phyloP scores from a whole-genome alignment of 2,888 invertebrate genomes.

The Lobophora halterata region DNA sequence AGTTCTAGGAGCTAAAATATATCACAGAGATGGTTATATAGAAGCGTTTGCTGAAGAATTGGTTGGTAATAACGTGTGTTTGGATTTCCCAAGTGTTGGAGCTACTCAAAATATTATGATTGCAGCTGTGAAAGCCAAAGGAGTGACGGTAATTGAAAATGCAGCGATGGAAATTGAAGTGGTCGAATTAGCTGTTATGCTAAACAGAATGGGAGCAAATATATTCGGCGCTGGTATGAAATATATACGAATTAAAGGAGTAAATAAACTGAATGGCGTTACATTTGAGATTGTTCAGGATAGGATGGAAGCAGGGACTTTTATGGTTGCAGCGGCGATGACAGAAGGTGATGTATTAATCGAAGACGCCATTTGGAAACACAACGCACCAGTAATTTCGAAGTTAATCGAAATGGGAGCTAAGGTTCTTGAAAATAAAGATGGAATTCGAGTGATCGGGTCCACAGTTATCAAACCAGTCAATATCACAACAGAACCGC shows the following conservation, averaged over 20 bases:
- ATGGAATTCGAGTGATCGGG: slow-evolving; percentile 19
- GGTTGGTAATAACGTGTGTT: slow-evolving; percentile 6
- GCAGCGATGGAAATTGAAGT: slow-evolving; percentile 28
- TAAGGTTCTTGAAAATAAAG: slow-evolving; percentile 11
- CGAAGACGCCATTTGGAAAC: slow-evolving; percentile 7
- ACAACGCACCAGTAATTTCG: slow-evolving; percentile 9
- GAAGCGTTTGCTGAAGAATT: slow-evolving; percentile 16
- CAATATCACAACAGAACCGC: slow-evolving; percentile 12
- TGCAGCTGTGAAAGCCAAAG: slow-evolving; percentile 25
- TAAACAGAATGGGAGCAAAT: slow-evolving; percentile 26
- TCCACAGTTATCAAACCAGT: slow-evolving; percentile 13
- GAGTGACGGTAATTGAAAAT: slow-evolving; percentile 19
- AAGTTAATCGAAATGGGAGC: slow-evolving; percentile 18
- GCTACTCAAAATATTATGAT: slow-evolving; percentile 26
- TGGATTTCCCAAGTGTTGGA: slow-evolving; percentile 24
- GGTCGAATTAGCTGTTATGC: slow-evolving; percentile 17
- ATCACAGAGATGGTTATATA: slow-evolving; percentile 6
- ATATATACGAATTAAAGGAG: slow-evolving; percentile 14
- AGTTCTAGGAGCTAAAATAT: slow-evolving; percentile 17
- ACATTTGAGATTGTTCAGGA: slow-evolving; percentile 19
- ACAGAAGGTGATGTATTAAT: slow-evolving; percentile 22
- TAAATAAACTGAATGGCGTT: slow-evolving; percentile 10
- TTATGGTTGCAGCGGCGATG: slow-evolving; percentile 29
- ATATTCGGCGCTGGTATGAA: slow-evolving; percentile 20
- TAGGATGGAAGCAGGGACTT: slow-evolving; percentile 26